phyloP scores from a whole-genome alignment of 2,888 invertebrate genomes.

The Leucozona laternaria region DNA sequence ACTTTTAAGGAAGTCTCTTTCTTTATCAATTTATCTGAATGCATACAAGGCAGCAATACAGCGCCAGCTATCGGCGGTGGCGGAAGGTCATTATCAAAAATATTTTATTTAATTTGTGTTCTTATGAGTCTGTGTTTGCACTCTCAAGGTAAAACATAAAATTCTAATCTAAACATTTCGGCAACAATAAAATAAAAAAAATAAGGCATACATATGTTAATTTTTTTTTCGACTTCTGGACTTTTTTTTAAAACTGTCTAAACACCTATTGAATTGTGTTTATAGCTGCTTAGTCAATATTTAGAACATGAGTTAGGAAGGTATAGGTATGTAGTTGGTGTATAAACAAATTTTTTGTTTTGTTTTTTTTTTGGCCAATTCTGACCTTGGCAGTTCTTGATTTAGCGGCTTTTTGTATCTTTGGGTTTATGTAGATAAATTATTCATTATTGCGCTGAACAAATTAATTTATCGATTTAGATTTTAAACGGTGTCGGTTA shows the following conservation, averaged over 20 bases:
- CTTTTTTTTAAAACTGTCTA: slow-evolving; percentile 34
- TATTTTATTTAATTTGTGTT: slow-evolving; percentile 16
- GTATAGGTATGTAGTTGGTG: not conserved
- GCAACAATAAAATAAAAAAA: slow-evolving; percentile 25
- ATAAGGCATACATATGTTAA: slow-evolving; percentile 58
- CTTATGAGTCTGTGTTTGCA: slow-evolving; percentile 42
- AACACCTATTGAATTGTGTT: slow-evolving; percentile 47
- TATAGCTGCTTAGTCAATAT: slow-evolving; percentile 60
- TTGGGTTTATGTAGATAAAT: not conserved
- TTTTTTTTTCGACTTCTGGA: slow-evolving; percentile 30
- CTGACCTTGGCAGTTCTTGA: slow-evolving; percentile 60
- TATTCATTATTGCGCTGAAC: slow-evolving; percentile 17
- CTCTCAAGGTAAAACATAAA: slow-evolving; percentile 49
- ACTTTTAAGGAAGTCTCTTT: slow-evolving; percentile 65
- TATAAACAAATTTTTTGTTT: slow-evolving; percentile 4
- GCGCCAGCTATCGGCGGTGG: not conserved
- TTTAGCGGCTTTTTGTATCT: slow-evolving; percentile 11
- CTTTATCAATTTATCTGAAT: slow-evolving; percentile 1
- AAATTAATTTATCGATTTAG: slow-evolving; percentile 16
- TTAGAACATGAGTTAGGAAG: slow-evolving; percentile 43
- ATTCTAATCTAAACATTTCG: slow-evolving; percentile 54
- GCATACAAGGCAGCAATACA: slow-evolving; percentile 24
- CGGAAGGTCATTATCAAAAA: slow-evolving; percentile 50
- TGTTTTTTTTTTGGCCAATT: slow-evolving; percentile 51
- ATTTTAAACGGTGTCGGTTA: not conserved